Evolutionary conservation across 2,113 vertebrate species (phyloP).

Genomic region (Garra rufa): DNA sequence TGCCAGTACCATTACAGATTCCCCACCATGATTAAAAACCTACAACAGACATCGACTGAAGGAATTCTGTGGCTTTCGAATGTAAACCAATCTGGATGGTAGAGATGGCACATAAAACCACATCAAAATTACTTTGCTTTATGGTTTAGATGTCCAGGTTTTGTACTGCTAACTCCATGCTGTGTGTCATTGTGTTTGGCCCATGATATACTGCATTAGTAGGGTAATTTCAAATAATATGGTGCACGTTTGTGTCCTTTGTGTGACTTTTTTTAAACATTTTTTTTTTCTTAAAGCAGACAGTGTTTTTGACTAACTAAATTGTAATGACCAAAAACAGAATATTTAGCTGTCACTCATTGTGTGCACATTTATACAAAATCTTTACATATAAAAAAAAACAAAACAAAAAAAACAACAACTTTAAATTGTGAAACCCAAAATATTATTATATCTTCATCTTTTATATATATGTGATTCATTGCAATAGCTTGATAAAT

Average conservation of each 20-base stretch:
- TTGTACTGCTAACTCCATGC: neutral
- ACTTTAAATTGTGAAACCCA: too few species aligned
- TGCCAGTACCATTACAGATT: slow-evolving; percentile 23
- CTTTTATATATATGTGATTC: too few species aligned
- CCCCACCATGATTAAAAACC: slow-evolving; percentile 23
- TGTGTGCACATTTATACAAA: too few species aligned
- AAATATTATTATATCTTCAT: too few species aligned
- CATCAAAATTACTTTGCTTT: neutral
- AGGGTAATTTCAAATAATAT: neutral
- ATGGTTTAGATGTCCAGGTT: neutral
- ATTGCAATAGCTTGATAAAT: too few species aligned
- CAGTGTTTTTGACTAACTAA: too few species aligned
- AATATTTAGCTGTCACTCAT: too few species aligned
- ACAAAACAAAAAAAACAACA: too few species aligned
- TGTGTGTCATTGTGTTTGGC: neutral
- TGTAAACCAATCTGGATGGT: slow-evolving; percentile 11
- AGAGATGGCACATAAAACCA: slow-evolving; percentile 24
- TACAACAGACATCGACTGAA: neutral
- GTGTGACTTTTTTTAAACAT: neutral
- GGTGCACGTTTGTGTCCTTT: neutral
- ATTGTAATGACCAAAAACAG: too few species aligned
- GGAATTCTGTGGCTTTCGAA: neutral
- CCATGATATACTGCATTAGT: neutral
- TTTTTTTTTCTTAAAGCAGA: too few species aligned
- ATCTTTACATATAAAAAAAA: too few species aligned